A percentile compares a stretch with the other conserved stretches of the same genome.
These are phyloP conservation scores for Psittacula cyanocephala DNA, from an alignment of 2,113 vertebrate genomes.

Conservation along the genomic window DNA sequence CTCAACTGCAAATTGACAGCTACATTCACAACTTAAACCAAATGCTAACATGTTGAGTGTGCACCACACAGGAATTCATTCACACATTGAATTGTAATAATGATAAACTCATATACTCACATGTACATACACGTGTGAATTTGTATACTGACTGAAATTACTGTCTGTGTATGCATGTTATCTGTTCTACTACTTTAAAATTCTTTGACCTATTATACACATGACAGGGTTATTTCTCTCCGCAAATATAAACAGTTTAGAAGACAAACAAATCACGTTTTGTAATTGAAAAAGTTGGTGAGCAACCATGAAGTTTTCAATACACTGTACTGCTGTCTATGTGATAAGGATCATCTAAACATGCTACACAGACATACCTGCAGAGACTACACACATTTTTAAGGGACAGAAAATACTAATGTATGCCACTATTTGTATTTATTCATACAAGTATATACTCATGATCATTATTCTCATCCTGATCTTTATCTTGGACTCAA, in stretches of 20 bases:
- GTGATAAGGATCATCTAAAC: neutral
- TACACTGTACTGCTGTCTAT: too few relatives aligned
- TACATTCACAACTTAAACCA: neutral
- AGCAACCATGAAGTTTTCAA: neutral
- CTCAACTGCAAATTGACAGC: neutral
- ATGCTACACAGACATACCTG: neutral
- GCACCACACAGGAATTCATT: neutral
- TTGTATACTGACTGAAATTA: neutral
- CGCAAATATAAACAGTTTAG: neutral
- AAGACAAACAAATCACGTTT: neutral
- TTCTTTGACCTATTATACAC: too few relatives aligned
- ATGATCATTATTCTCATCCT: neutral
- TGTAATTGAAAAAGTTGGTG: neutral
- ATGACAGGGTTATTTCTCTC: neutral
- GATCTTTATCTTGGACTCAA: neutral
- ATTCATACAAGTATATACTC: neutral
- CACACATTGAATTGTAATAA: neutral
- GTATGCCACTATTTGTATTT: neutral
- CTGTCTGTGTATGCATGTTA: neutral
- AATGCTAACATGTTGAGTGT: neutral
- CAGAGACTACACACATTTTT: neutral
- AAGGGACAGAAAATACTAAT: neutral
- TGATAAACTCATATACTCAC: accelerated
- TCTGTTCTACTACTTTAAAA: accelerated
- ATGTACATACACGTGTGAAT: too few relatives aligned